A percentile compares a stretch with the other conserved stretches of the same genome.
These are phyloP conservation scores for Balaenoptera acutorostrata DNA, from an alignment of 2,113 vertebrate species.

Conservation along the genomic window DNA sequence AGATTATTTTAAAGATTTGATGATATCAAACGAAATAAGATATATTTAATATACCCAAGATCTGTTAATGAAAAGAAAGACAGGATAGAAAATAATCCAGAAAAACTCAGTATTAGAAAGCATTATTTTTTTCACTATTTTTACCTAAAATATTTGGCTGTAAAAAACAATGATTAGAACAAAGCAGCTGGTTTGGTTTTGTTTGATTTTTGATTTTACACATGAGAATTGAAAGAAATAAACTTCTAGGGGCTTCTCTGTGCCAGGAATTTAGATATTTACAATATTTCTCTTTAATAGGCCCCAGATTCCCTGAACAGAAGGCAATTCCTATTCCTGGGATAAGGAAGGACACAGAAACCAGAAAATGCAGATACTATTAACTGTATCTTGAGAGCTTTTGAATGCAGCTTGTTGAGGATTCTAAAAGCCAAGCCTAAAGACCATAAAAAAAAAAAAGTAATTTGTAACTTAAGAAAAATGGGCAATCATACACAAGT, in stretches of 20 bases:
- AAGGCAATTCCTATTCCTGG: not conserved
- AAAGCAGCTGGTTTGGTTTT: slow-evolving; percentile 49
- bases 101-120: not conserved
- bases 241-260: not conserved
- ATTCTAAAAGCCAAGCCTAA: not conserved
- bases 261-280: slow-evolving; percentile 36
- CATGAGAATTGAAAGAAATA: not conserved
- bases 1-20: not conserved
- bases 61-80: not conserved
- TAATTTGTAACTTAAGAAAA: not conserved
- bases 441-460: not conserved
- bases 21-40: not conserved
- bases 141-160: not conserved
- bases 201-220: slow-evolving; percentile 29
- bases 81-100: not conserved
- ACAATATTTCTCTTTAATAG: slow-evolving; percentile 44
- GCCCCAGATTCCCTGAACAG: slow-evolving; percentile 39
- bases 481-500: not conserved
- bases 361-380: not conserved
- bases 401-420: not conserved
- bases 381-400: not conserved
- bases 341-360: not conserved
- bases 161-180: slow-evolving; percentile 9
- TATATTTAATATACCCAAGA: not conserved
- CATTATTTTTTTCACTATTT: not conserved